Evolutionary conservation across 2,888 invertebrate species (phyloP), one percentile per base, ranked within the genome.

Genomic region (Napeogenes inachia): DNA sequence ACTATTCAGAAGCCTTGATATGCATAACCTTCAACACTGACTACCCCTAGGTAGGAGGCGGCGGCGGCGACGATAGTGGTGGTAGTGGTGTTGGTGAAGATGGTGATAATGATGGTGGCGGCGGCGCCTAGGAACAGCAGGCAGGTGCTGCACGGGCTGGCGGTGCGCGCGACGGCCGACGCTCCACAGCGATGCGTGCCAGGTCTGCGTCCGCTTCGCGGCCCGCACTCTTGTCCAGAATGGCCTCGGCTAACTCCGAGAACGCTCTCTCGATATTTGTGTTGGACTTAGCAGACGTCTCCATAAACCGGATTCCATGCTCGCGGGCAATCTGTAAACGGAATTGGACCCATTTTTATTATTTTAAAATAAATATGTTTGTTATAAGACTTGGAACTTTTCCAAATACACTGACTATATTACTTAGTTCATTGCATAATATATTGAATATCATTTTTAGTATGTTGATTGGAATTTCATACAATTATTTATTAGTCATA

Each of bases 241-340:
- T 97, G 77, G 98, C 97, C 92, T 97, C 96, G 60, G 98, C 97
- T 82, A 98, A 91, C 91, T 98, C 97, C 79, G 95, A 95, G 92
- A 99, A 99, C 64, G 98, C 98, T 81, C 95, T 94, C 82, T 98
- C 98, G 79, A 99, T 98, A 91, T 99, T 99, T 78, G 98, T 96
- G 89, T 98, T 97, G 62, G 97, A 95, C 92, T 99, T 99, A 68
- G 99, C 99, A 69, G 98, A 98, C 63, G 99, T 99, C 92, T 99
- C 99, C 95, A 98, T 96, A 92, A 99, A 99, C 71, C 97, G 93
- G 84, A 99, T 98, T 75, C 96, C 93, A 91, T 99, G 98, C 91
- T 99, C 98, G 77, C 96, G 93, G 53, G 98, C 98, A 91, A 99
- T 98, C 97, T 98, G 87, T 57, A 61, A 21, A 8, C 10, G 13